phyloP scores from a whole-genome alignment of 1,140 invertebrate genomes.

The Drosophila tani region DNA sequence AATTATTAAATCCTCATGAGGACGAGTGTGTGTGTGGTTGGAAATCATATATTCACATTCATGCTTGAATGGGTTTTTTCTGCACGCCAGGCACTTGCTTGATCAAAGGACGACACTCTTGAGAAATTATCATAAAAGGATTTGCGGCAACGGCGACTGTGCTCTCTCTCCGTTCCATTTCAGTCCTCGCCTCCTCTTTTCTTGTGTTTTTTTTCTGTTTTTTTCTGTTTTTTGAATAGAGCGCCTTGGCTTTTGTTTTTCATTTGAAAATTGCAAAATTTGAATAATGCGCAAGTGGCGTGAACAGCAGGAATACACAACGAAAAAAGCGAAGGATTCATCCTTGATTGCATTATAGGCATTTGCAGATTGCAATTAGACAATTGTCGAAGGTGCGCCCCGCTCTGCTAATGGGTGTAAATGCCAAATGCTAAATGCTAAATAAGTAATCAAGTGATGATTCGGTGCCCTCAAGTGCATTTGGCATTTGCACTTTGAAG shows the following conservation, averaged over 20 bases:
- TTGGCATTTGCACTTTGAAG: conserved; percentile 75
- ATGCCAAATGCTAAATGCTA: conserved; percentile 72
- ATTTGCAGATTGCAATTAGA: conserved; percentile 73
- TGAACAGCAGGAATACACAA: conserved; percentile 43
- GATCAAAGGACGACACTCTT: conserved; percentile 84
- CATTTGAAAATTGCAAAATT: conserved; percentile 79
- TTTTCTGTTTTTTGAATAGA: conserved; percentile 65
- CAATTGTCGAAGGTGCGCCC: conserved; percentile 44
- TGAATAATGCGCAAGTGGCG: conserved; percentile 83
- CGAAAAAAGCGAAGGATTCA: conserved; percentile 6
- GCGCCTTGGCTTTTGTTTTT: conserved; percentile 68
- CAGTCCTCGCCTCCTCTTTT: conserved; percentile 21
- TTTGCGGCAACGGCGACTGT: conserved; percentile 61
- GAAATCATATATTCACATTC: conserved; percentile 80
- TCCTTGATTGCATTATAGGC: conserved; percentile 74
- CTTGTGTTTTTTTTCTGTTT: conserved; percentile 23
- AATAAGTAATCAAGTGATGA: conserved; percentile 79
- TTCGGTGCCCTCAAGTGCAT: conserved; percentile 57
- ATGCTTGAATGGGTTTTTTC: conserved; percentile 83
- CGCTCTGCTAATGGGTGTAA: conserved; percentile 62
- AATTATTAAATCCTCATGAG: conserved; percentile 78
- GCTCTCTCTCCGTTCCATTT: conserved; percentile 31
- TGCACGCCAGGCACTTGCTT: conserved; percentile 74
- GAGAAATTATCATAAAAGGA: conserved; percentile 84
- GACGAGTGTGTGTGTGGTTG: conserved; percentile 60